Base-by-base conservation (phyloP, 2,888 invertebrate genomes). In the Hyposoter didymator region DNA sequence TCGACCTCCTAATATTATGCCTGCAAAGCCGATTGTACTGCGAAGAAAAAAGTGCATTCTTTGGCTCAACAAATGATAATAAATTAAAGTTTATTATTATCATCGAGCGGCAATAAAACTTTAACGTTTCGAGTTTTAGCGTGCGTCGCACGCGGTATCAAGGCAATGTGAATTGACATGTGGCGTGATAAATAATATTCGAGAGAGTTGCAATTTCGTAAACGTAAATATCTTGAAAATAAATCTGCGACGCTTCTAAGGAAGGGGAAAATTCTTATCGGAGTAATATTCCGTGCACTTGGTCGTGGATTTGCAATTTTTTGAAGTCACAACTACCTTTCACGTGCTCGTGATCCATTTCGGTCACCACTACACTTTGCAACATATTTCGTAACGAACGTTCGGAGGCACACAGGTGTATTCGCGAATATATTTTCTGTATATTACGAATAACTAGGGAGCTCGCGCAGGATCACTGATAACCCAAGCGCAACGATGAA, bases 371-470 rank as follows among this genome's bases (percentile, higher is more conserved):
- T 1, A 22, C 43, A 19, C 19, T 67, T 75, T 59, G 7, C n/a
- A 73, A 73, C n/a, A 52, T n/a, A n/a, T 55, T 39, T 39, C 39
- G 52, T n/a, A 73, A 39, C 39, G 32, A 75, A 69, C 28, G 17
- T 52, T 70, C 49, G 49, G 28, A 22, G 62, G 64, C 32, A 14
- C 19, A 22, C n/a, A 28, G 43, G 66, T 35, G 45, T 49, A 78
- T 39, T 59, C 43, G 2, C 4, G 14, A 64, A 19, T 43, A 47
- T 43, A 28, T 43, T 64, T 39, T 47, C 62, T 49, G 79, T 72
- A 75, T 22, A 22, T 55, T 5, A 14, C 28, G 59, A 59, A 28
- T 4, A 3, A 55, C 55, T 59, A 28, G 28, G 7, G 28, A 59
- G 28, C 59, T 59, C 59, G 59, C 59, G 59, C 5, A 59, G 14